Conservation (phyloP, 2,888 invertebrate species). For the Hartigia nigra region DNA sequence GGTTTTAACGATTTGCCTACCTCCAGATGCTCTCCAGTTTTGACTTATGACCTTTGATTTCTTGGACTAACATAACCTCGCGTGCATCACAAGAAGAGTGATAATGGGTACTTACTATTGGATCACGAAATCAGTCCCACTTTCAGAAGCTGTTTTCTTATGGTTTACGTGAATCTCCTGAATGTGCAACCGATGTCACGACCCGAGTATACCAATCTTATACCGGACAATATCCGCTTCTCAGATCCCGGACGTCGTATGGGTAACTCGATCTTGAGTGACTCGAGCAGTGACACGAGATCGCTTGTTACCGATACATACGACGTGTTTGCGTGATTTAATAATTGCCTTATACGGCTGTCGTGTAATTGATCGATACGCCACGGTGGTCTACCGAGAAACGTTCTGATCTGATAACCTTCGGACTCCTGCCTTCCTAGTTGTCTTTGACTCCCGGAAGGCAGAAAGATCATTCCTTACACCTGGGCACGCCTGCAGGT, state of each 20-base stretch:
- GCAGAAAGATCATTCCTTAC: neutral
- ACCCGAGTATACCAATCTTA: neutral
- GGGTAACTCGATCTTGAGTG: constrained; percentile 30
- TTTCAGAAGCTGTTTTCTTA: neutral
- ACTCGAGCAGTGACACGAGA: constrained; percentile 34
- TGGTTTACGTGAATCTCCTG: neutral
- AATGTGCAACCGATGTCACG: neutral
- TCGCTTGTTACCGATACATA: constrained; percentile 41
- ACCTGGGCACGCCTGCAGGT: neutral
- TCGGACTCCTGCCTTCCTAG: neutral
- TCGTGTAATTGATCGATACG: constrained; percentile 37
- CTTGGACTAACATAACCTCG: neutral
- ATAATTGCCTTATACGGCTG: constrained; percentile 40
- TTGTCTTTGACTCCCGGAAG: constrained; percentile 1
- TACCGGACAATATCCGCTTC: neutral
- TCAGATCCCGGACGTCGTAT: constrained; percentile 18
- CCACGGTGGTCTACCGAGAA: constrained; percentile 8
- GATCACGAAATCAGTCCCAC: neutral
- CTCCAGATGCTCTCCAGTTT: neutral
- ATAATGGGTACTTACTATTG: neutral
- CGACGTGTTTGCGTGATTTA: constrained; percentile 41
- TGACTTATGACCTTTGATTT: neutral
- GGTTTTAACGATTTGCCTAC: neutral
- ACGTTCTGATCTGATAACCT: neutral
- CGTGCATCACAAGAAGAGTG: neutral